Conservation (phyloP, 2,797 vertebrate species). For the Alectoris magna region DNA sequence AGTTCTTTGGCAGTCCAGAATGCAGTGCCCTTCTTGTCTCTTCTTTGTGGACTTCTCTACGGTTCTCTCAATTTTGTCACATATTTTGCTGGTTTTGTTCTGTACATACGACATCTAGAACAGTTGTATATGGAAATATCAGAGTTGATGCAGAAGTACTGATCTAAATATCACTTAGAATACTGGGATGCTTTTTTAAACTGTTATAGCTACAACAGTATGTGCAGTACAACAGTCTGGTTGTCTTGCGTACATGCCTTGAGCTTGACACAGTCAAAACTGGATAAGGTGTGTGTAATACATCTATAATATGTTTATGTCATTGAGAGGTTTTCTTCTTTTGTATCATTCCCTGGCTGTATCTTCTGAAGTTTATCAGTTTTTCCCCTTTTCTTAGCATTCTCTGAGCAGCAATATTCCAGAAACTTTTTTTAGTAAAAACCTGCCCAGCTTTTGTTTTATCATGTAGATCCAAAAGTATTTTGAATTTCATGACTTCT, state of each 20-base stretch:
- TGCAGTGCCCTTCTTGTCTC: background rate
- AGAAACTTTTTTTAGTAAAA: background rate
- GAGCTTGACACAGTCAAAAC: background rate
- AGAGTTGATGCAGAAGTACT: background rate
- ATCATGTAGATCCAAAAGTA: background rate
- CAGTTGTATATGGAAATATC: background rate
- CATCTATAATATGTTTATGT: background rate
- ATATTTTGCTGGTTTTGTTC: background rate
- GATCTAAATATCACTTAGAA: background rate
- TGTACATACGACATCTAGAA: fast-evolving
- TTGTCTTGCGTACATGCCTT: background rate
- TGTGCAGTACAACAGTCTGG: background rate
- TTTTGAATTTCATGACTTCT: background rate
- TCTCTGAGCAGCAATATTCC: background rate
- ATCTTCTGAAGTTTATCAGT: background rate
- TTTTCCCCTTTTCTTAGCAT: background rate
- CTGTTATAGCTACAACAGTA: background rate
- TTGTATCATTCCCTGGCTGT: background rate
- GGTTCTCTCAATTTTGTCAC: background rate
- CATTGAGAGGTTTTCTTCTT: background rate
- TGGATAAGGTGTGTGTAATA: background rate
- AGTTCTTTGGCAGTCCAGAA: background rate
- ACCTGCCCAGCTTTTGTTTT: background rate
- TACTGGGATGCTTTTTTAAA: background rate
- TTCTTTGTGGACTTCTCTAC: background rate